Evolutionary conservation across 2,888 invertebrate species (phyloP).

Genomic region (Meghimatium bilineatum): DNA sequence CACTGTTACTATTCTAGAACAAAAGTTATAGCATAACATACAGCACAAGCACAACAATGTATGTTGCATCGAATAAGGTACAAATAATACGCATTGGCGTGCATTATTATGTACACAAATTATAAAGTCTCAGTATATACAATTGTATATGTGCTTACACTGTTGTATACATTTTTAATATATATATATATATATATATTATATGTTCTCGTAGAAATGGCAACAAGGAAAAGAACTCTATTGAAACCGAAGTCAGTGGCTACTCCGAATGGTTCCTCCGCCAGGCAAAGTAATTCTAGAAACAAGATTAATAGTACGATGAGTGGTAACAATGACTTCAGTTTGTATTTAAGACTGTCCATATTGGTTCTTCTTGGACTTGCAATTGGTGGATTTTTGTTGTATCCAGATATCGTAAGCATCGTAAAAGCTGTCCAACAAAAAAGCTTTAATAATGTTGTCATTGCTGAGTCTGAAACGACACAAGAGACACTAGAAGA

Average conservation of each 20-base stretch:
- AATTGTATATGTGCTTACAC: too few species aligned
- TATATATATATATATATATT: neutral
- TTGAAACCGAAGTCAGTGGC: neutral
- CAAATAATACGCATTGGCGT: too few species aligned
- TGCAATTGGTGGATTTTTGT: constrained; percentile 44
- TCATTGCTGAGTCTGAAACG: neutral
- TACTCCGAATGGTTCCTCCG: neutral
- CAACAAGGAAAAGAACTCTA: constrained; percentile 28
- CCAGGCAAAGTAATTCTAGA: neutral
- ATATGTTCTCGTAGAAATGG: constrained; percentile 8
- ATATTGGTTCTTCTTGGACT: constrained; percentile 39
- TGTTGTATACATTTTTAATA: too few species aligned
- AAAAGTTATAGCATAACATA: too few species aligned
- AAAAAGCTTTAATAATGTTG: neutral
- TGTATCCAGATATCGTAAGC: constrained; percentile 51
- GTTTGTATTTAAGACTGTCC: neutral
- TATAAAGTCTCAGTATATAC: too few species aligned
- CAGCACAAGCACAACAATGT: too few species aligned
- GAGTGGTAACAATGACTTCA: neutral
- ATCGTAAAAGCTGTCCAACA: constrained; percentile 27
- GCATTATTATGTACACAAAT: too few species aligned
- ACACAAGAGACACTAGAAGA: neutral
- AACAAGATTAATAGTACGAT: neutral
- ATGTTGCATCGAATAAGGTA: too few species aligned
- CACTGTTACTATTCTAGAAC: too few species aligned